phyloP scores from a whole-genome alignment of 2,797 vertebrate genomes.

The Anguilla marmorata region DNA sequence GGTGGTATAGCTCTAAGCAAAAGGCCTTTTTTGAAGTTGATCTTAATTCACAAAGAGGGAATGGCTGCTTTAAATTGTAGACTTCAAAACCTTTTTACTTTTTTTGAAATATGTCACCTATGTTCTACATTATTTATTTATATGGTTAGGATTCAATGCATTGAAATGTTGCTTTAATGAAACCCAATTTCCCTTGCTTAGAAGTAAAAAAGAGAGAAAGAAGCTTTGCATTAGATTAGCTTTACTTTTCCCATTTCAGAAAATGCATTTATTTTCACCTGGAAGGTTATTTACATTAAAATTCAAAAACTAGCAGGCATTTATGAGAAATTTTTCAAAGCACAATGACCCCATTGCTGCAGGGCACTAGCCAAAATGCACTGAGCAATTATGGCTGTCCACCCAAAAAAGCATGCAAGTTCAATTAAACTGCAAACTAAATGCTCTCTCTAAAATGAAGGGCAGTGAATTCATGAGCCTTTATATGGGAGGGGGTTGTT shows the following conservation, averaged over 20 bases:
- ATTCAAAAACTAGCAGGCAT: background rate
- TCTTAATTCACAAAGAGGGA: background rate
- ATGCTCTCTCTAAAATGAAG: background rate
- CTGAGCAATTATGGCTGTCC: background rate
- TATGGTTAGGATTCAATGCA: constrained; percentile 5
- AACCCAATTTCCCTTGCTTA: background rate
- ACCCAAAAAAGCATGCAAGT: background rate
- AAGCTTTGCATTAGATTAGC: constrained; percentile 1
- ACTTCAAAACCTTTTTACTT: constrained; percentile 9
- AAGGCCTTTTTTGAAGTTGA: constrained; percentile 4
- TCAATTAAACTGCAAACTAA: background rate
- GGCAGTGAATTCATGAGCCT: background rate
- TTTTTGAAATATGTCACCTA: background rate
- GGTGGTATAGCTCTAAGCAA: background rate
- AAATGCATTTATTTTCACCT: background rate
- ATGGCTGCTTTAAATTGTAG: background rate
- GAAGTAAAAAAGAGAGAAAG: background rate
- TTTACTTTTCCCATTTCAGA: background rate
- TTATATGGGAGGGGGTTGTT: background rate
- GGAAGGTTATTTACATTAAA: constrained; percentile 14
- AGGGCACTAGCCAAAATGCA: background rate
- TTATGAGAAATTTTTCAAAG: background rate
- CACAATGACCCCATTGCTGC: background rate
- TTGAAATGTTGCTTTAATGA: constrained; percentile 16
- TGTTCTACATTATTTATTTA: background rate